These are phyloP conservation scores for Dinomys branickii DNA, from an alignment of 2,113 vertebrate species.

Conservation along the genomic window DNA sequence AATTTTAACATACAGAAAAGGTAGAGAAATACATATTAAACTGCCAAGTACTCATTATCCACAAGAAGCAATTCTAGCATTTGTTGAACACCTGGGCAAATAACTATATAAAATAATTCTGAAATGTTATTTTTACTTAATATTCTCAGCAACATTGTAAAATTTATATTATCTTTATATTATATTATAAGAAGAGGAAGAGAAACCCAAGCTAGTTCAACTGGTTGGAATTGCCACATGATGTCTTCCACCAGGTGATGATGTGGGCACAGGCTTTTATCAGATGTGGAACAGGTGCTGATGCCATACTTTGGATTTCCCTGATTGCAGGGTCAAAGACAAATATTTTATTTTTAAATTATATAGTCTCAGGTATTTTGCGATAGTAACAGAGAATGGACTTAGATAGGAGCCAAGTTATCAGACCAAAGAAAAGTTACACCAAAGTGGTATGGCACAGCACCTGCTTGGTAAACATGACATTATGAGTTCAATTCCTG, in stretches of 20 bases:
- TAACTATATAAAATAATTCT: not conserved
- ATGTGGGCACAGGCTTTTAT: not conserved
- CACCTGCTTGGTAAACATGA: too few relatives aligned
- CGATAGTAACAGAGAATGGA: not conserved
- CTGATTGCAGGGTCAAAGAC: not conserved
- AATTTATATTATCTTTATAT: not conserved
- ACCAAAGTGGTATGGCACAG: not conserved
- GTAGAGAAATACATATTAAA: not conserved
- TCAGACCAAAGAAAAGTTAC: not conserved
- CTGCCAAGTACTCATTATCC: too few relatives aligned
- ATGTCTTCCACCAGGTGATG: not conserved
- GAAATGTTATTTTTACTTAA: not conserved
- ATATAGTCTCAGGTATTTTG: not conserved
- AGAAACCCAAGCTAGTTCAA: not conserved
- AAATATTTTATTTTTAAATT: not conserved
- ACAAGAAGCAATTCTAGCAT: not conserved
- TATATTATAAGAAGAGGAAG: not conserved
- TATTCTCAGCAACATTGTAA: not conserved
- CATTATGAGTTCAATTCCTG: too few relatives aligned
- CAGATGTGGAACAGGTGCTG: not conserved
- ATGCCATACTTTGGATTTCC: not conserved
- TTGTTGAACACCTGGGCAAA: not conserved
- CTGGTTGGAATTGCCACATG: not conserved
- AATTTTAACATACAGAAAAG: not conserved
- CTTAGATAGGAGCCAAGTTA: not conserved